phyloP scores from a whole-genome alignment of 2,113 vertebrate genomes.

The Scopus umbretta region DNA sequence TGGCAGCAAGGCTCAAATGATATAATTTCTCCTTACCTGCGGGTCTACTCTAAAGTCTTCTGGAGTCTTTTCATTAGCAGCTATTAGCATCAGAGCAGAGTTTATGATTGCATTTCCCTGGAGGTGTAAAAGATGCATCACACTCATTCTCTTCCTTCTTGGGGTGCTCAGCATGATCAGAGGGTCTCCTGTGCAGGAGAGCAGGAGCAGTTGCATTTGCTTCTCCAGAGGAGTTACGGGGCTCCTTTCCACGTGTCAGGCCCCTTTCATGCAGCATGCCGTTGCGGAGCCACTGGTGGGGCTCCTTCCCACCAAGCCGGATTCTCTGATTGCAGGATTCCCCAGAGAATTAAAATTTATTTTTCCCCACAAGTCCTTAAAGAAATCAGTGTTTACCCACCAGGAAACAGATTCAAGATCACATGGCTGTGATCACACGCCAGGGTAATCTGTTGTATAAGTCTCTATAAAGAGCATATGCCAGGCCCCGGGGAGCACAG shows the following conservation, averaged over 20 bases:
- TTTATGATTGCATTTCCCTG: background rate
- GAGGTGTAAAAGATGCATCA: background rate
- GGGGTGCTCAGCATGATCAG: background rate
- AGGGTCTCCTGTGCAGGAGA: background rate
- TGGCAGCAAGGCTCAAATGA: background rate
- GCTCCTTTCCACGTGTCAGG: background rate
- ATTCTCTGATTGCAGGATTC: background rate
- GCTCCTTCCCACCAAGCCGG: background rate
- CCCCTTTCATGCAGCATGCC: background rate
- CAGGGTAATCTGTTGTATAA: background rate
- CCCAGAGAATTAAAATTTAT: background rate
- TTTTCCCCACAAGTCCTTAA: background rate
- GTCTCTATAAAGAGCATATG: background rate
- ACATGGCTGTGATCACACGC: background rate
- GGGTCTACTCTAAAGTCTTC: background rate
- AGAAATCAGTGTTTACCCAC: background rate
- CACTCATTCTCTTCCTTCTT: background rate
- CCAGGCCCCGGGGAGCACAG: background rate
- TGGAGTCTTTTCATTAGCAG: background rate
- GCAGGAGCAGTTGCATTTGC: background rate
- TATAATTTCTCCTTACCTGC: background rate
- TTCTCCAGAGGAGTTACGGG: background rate
- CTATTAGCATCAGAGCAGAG: background rate
- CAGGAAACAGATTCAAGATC: background rate
- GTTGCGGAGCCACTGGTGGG: background rate